These are phyloP conservation scores for Chlamydotis undulata DNA, from an alignment of 2,113 vertebrate species.

Conservation along the genomic window DNA sequence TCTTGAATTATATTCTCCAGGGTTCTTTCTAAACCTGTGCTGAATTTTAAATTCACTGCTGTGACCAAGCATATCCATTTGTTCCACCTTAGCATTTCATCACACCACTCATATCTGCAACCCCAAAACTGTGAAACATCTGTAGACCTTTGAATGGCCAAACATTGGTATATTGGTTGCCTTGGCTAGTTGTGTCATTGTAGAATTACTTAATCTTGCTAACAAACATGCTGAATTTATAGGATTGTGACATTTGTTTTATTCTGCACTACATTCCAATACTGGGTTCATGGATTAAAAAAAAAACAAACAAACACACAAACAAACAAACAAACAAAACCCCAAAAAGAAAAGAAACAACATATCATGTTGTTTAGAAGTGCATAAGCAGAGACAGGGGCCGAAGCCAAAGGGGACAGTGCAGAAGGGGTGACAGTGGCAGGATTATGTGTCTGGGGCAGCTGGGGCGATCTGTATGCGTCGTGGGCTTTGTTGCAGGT, in stretches of 20 bases:
- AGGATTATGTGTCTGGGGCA: background rate
- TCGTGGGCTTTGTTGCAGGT: background rate
- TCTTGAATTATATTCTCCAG: background rate
- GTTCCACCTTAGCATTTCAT: background rate
- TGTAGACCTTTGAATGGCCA: background rate
- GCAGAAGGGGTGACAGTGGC: background rate
- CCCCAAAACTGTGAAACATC: background rate
- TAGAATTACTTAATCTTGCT: background rate
- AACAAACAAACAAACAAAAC: background rate
- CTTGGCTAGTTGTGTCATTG: background rate
- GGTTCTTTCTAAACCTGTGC: background rate
- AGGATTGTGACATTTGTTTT: background rate
- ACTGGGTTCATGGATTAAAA: background rate
- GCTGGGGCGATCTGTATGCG: background rate
- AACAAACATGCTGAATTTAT: background rate
- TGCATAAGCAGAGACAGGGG: background rate
- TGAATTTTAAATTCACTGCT: background rate
- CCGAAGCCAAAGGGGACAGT: background rate
- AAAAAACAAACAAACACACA: background rate
- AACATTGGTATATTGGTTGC: accelerated
- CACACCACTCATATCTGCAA: background rate
- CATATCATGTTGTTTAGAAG: accelerated
- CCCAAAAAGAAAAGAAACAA: background rate
- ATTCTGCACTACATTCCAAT: background rate
- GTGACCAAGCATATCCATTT: background rate